Evolutionary conservation across 2,113 vertebrate species (phyloP).

Genomic region (Psephotus haematonotus): DNA sequence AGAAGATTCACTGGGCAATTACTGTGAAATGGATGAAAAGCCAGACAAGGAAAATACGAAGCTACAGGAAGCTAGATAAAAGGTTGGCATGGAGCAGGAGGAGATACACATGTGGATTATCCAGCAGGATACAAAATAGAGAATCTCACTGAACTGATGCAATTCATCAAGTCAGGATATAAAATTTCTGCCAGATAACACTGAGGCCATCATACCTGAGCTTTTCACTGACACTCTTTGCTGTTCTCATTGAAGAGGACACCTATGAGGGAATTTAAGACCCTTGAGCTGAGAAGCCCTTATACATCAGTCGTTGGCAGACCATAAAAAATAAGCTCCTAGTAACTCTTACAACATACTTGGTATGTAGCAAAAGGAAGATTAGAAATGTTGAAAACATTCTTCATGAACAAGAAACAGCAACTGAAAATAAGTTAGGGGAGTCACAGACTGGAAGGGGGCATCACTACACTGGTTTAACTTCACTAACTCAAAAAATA

Average conservation of each 20-base stretch:
- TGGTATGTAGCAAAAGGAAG: neutral
- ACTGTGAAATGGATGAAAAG: neutral
- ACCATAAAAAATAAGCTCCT: neutral
- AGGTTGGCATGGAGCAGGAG: neutral
- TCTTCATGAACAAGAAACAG: neutral
- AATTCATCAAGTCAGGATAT: neutral
- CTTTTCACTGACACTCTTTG: neutral
- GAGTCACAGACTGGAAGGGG: neutral
- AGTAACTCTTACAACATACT: neutral
- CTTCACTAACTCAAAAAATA: neutral
- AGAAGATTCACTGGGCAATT: neutral
- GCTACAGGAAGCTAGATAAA: neutral
- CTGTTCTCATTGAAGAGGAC: neutral
- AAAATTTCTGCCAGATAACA: neutral
- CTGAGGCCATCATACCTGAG: neutral
- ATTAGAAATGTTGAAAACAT: neutral
- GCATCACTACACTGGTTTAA: neutral
- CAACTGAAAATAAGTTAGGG: neutral
- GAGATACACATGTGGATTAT: neutral
- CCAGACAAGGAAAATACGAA: neutral
- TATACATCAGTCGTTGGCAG: neutral
- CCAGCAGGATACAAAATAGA: neutral
- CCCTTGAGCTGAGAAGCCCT: neutral
- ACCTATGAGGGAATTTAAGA: neutral
- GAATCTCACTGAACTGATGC: neutral